A percentile compares a stretch with the other conserved stretches of the same genome.
phyloP scores from a whole-genome alignment of 2,113 vertebrate species.

The Motacilla alba region DNA sequence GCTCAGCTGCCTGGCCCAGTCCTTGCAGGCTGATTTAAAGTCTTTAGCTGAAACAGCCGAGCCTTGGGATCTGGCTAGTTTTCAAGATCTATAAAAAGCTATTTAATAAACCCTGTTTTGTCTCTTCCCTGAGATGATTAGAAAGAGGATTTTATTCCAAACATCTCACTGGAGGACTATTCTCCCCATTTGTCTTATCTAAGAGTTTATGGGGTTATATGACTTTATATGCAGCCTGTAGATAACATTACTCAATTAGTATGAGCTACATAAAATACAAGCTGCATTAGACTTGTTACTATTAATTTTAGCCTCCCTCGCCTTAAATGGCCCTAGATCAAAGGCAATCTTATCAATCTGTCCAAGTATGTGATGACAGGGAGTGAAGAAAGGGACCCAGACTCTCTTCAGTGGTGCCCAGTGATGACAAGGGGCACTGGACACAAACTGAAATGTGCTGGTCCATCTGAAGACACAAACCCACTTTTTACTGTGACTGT shows the following conservation, averaged over 20 bases:
- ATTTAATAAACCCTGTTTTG: not conserved
- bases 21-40: not conserved
- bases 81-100: conserved; percentile 39
- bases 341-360: not conserved
- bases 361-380: not conserved
- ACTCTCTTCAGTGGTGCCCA: not conserved
- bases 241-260: not conserved
- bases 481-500: not conserved
- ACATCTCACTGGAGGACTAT: not conserved
- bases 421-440: not conserved
- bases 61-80: not conserved
- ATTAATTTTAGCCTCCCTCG: not conserved
- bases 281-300: not conserved
- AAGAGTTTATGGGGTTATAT: not conserved
- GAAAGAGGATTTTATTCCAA: not conserved
- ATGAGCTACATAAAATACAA: not conserved
- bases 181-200: not conserved
- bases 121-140: not conserved
- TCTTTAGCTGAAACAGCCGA: not conserved
- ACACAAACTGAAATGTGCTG: not conserved
- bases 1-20: not conserved
- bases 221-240: not conserved
- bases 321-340: not conserved
- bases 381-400: not conserved
- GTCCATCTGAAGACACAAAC: not conserved